phyloP scores from a whole-genome alignment of 30 jellyfish, hydroid and myxozoan species.

The Sanderia malayensis region DNA sequence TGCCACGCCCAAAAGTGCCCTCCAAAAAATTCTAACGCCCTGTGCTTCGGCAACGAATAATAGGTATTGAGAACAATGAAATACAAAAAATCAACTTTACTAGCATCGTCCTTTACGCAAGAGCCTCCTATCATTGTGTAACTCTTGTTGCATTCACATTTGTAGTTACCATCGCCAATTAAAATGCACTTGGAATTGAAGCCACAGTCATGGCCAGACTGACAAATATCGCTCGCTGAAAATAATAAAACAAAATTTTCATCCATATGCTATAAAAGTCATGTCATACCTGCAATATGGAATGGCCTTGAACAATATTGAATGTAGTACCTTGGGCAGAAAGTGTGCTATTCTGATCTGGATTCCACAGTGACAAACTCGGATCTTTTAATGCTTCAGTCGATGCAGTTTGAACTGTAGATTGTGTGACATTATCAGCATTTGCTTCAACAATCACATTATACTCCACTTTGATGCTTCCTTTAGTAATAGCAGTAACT shows the following conservation, averaged over 20 bases:
- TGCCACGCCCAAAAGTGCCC: too few species aligned
- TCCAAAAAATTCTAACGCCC: too few species aligned
- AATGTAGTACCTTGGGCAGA: constrained; percentile 6
- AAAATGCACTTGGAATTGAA: constrained; percentile 14
- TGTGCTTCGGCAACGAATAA: too few species aligned
- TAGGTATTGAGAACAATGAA: too few species aligned
- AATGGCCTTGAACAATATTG: too few species aligned
- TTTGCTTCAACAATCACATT: constrained; percentile 23
- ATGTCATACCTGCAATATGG: too few species aligned
- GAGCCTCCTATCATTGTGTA: constrained; percentile 11
- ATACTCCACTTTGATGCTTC: constrained; percentile 21
- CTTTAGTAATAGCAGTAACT: constrained; percentile 8
- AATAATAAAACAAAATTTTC: background rate
- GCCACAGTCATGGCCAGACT: constrained; percentile 15
- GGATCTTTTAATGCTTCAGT: constrained; percentile 21
- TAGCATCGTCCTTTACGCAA: background rate
- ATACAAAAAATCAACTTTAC: too few species aligned
- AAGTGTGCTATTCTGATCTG: constrained; percentile 1
- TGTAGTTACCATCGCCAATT: constrained; percentile 7
- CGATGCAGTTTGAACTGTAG: constrained; percentile 13
- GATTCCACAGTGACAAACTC: constrained; percentile 1
- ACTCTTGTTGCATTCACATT: constrained; percentile 6
- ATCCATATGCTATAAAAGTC: too few species aligned
- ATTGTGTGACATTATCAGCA: background rate
- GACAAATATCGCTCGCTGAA: constrained; percentile 20